Evolutionary conservation across 2,888 invertebrate species (phyloP).

Genomic region (Myopa testacea): DNA sequence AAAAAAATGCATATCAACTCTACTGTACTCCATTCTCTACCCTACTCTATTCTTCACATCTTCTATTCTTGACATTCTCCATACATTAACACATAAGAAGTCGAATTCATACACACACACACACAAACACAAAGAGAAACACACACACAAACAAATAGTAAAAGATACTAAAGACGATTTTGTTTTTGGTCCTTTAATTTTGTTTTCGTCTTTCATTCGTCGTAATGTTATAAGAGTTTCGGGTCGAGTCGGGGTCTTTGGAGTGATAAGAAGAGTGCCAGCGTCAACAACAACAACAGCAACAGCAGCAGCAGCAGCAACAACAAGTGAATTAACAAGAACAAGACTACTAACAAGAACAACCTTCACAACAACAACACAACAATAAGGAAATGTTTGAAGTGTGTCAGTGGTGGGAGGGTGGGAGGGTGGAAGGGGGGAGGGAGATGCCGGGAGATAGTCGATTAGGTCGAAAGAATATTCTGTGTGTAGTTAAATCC

Average conservation of each 20-base stretch:
- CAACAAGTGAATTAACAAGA: not conserved
- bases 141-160: not conserved
- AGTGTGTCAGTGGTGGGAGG: not conserved
- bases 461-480: no score
- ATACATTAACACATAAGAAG: not conserved
- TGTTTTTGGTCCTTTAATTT: not conserved
- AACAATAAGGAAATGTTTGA: not conserved
- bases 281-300: slow-evolving; percentile 11
- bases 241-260: not conserved
- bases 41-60: not conserved
- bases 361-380: not conserved
- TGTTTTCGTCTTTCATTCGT: not conserved
- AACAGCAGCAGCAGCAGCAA: slow-evolving; percentile 4
- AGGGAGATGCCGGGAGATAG: no score
- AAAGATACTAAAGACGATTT: no score
- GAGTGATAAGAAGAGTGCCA: slow-evolving; percentile 10
- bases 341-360: not conserved
- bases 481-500: no score
- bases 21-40: not conserved
- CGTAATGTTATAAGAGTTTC: not conserved
- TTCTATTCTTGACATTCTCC: not conserved
- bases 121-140: not conserved
- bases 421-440: not conserved
- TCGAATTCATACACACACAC: not conserved
- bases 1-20: not conserved